Base-by-base conservation (phyloP, 2,797 vertebrate species). In the Chrysocyon brachyurus region DNA sequence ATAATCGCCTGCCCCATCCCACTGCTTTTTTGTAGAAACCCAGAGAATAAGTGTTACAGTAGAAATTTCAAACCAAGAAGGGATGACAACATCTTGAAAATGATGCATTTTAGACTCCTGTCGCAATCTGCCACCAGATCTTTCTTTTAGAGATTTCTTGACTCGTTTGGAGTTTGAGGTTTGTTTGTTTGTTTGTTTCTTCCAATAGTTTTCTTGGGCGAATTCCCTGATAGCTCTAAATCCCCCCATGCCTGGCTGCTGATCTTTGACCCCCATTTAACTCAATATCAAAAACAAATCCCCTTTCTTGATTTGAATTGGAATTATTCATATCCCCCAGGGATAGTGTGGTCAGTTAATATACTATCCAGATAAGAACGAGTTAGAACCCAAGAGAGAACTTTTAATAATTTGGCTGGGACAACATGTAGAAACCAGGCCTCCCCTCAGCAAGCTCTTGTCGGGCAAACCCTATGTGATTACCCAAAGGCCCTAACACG, bases 271-370 rank as follows among this genome's bases (percentile, higher is more conserved):
- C 75, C 24, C 14, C 26, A 52, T 54, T 31, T 28, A 79, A 89
- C 8, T 10, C 12, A 24, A 4, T 52, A n/a, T 79, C 24, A 72
- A 61, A 31, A 88, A 68, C 12, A 85, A 82, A 82, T 5, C 5
- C 59, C 75, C 57, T 75, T 83, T 94, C 40, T 88, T 86, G 10
- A 83, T 54, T 92, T 87, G 33, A 87, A 73, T n/a, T 78, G 66
- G 70, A 82, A 84, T 70, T 56, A 52, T 79, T 90, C n/a, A 1
- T 40, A 78, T 40, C 46, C 19, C 12, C 49, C 36, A 81, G 2
- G 33, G 21, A 1, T n/a, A 49, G 54, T 52, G 24, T 87, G 81
- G 73, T 90, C 56, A 78, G 12, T 46, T 87, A 75, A 31, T 61
- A 59, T 10, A 63, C 16, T 70, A 5, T 81, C 46, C 54, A 66